Base-by-base conservation (phyloP, 30 jellyfish, hydroid and myxozoan species). In the Aurelia sp. region DNA sequence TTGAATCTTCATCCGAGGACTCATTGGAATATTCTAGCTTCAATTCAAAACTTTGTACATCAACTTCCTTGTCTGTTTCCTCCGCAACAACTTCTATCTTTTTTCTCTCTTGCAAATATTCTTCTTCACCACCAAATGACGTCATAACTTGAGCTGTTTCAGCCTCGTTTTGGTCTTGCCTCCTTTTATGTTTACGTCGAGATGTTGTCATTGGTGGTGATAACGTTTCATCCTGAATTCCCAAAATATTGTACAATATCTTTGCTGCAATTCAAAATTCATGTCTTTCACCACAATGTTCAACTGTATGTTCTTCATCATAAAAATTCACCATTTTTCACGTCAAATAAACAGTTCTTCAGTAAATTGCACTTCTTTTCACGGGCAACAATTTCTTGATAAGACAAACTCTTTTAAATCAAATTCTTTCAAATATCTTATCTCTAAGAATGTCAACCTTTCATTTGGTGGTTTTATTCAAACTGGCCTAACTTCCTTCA, bases 141-240 rank as follows among this genome's bases (percentile, higher is more conserved):
- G 44, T 22, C 77, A 66, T 17, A 17, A 17, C 77, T 35, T 66
- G 51, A 10, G 22, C 77, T n/a, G 11, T 66, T 33, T 30, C 71
- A 33, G 55, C 18, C 71, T 73, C 51, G 1, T 19, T 44, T 30
- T 18, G 35, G 22, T 71, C 63, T 71, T 73, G 71, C 84, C 55
- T 73, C 61, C 71, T 21, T 73, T 51, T 47, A 27, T 47, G 30
- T 48, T 73, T 73, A 12, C 84, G 44, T 52, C 51, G 40, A 2
- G 58, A 48, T n/a, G 62, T 16, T 30, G 23, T 66, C 84, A 47
- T 44, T 16, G 84, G 84, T 4, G 84, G 84, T 11, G 84, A 73
- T 8, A 18, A 18, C 6, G 71, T 41, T 9, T 73, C 84, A 16
- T 44, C 52, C 7, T 73, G 37, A 23, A 73, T 73, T 10, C 84